Conservation (phyloP, 2,888 invertebrate genomes). For the Crematogaster levior region DNA sequence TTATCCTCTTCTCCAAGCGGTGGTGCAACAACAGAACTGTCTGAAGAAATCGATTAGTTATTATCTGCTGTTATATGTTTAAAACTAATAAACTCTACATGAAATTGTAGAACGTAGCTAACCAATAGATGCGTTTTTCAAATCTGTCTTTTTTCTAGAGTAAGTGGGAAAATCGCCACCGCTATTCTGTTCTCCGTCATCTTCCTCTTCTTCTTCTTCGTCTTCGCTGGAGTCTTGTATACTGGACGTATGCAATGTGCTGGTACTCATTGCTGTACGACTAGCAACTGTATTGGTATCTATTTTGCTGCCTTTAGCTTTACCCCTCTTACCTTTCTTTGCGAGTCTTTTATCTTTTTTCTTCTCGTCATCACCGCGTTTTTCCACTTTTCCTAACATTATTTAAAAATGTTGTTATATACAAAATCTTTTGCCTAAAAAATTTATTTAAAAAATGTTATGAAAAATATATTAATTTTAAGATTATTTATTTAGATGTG, state of each 20-base stretch:
- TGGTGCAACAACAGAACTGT: conserved; percentile 71
- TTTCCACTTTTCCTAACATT: conserved; percentile 48
- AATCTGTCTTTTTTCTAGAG: not conserved
- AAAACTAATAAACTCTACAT: not conserved
- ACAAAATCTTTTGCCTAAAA: not conserved
- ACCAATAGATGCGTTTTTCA: conserved; percentile 20
- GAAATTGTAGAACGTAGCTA: not conserved
- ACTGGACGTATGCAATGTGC: conserved; percentile 26
- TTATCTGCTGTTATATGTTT: not conserved
- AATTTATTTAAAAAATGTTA: not conserved
- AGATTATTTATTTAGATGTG: not conserved
- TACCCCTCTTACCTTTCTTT: conserved; percentile 79
- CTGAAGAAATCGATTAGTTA: conserved; percentile 37
- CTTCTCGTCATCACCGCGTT: conserved; percentile 57
- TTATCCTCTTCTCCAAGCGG: conserved; percentile 81
- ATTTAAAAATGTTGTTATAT: not conserved
- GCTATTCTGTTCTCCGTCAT: conserved; percentile 17
- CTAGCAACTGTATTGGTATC: conserved; percentile 80
- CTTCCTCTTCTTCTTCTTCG: conserved; percentile 38
- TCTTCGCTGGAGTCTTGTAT: conserved; percentile 50
- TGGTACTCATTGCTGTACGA: conserved; percentile 60
- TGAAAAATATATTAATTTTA: not conserved
- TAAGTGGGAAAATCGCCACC: conserved; percentile 31
- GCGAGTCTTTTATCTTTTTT: conserved; percentile 77
- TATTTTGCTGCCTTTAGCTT: conserved; percentile 60